phyloP scores from a whole-genome alignment of 2,797 vertebrate genomes.

The Chiloscyllium punctatum region DNA sequence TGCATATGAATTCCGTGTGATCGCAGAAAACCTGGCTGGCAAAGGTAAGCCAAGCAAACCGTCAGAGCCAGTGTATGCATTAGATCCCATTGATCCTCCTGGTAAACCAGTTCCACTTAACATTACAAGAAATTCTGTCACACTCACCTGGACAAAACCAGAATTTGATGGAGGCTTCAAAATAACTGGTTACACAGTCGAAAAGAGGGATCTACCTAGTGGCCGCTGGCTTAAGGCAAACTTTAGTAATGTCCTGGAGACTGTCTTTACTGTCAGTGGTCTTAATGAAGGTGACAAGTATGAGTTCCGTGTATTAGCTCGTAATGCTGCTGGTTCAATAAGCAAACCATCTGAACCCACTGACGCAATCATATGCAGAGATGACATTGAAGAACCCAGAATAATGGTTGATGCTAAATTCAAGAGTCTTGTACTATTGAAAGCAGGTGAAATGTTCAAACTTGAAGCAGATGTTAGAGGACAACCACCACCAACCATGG shows the following conservation, averaged over 20 bases:
- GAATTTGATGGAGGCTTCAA: slow-evolving; percentile 97
- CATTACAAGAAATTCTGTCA: slow-evolving; percentile 83
- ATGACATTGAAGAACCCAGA: slow-evolving; percentile 85
- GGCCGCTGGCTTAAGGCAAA: slow-evolving; percentile 94
- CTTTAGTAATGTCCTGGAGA: slow-evolving; percentile 94
- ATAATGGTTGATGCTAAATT: slow-evolving; percentile 92
- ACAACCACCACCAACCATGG: slow-evolving; percentile 83
- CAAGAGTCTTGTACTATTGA: slow-evolving; percentile 79
- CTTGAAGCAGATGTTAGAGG: slow-evolving; percentile 93
- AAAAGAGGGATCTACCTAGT: slow-evolving; percentile 85
- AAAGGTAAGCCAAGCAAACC: slow-evolving; percentile 93
- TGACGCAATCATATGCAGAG: slow-evolving; percentile 87
- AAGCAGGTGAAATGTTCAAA: slow-evolving; percentile 87
- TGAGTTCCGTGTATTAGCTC: slow-evolving; percentile 88
- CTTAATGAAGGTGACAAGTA: slow-evolving; percentile 85
- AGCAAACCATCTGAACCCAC: slow-evolving; percentile 88
- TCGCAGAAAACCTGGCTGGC: slow-evolving; percentile 92
- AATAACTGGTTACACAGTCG: slow-evolving; percentile 91
- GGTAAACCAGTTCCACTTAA: slow-evolving; percentile 81
- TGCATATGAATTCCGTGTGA: slow-evolving; percentile 94
- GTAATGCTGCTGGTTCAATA: slow-evolving; percentile 86
- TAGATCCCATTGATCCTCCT: slow-evolving; percentile 93
- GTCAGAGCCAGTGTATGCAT: slow-evolving; percentile 81
- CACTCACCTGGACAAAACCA: slow-evolving; percentile 89
- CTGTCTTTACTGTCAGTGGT: slow-evolving; percentile 88